A percentile compares a stretch with the other conserved stretches of the same genome.
phyloP scores from a whole-genome alignment of 1,140 invertebrate genomes.

The Megathymus violae region DNA sequence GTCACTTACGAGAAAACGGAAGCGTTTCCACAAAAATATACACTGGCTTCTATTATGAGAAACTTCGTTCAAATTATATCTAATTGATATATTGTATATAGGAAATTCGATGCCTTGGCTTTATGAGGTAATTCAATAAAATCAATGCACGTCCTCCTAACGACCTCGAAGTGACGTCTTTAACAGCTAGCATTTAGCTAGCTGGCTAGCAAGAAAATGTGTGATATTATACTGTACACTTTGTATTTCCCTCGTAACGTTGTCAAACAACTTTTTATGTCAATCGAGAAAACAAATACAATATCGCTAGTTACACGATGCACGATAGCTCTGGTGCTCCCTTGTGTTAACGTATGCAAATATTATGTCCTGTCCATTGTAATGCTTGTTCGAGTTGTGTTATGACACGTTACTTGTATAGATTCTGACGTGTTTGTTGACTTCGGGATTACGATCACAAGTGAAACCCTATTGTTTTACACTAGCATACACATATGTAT shows the following conservation, averaged over 20 bases:
- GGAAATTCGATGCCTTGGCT: no score
- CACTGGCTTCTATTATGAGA: no score
- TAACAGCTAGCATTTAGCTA: no score
- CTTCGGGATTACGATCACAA: slow-evolving; percentile 16
- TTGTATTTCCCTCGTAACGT: slow-evolving; percentile 11
- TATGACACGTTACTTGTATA: slow-evolving; percentile 12
- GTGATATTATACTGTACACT: not conserved
- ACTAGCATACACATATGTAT: no score
- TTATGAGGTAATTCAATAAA: not conserved
- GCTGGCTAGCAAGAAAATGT: not conserved
- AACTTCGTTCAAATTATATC: no score
- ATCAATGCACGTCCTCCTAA: not conserved
- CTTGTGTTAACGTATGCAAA: slow-evolving; percentile 26
- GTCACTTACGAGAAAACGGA: not conserved
- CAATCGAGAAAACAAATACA: slow-evolving; percentile 26
- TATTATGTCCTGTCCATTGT: slow-evolving; percentile 18
- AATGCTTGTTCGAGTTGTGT: slow-evolving; percentile 10
- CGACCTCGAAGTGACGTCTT: not conserved
- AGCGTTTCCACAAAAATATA: not conserved
- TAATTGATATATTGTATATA: no score
- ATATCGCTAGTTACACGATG: slow-evolving; percentile 11
- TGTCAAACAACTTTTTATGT: slow-evolving; percentile 27
- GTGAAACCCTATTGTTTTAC: no score
- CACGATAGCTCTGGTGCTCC: slow-evolving; percentile 16
- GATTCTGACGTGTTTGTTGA: slow-evolving; percentile 17